Conservation (phyloP, 2,888 invertebrate genomes). For the Pristionchus fissidentatus region DNA sequence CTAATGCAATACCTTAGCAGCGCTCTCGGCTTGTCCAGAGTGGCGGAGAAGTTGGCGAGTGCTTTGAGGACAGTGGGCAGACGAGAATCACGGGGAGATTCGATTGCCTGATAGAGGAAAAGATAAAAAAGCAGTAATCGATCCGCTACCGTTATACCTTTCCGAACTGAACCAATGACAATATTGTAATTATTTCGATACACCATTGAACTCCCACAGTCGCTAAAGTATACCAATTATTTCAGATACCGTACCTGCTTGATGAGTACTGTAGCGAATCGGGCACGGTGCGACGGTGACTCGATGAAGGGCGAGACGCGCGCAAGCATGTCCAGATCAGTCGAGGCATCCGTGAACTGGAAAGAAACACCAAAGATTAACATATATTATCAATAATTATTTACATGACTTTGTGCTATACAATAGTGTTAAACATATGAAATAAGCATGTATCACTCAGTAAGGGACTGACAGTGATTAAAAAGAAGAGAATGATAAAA, state of each 20-base stretch:
- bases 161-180: not conserved
- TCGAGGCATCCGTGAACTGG: constrained; percentile 36
- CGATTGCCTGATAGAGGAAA: constrained; percentile 30
- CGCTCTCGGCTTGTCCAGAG: constrained; percentile 30
- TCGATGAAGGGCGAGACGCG: constrained; percentile 44
- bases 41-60: constrained; percentile 44
- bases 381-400: not conserved
- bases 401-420: no score
- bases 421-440: no score
- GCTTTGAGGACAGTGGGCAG: constrained; percentile 44
- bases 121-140: not conserved
- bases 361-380: not conserved
- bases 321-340: constrained; percentile 30
- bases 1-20: not conserved
- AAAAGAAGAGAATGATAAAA: not conserved
- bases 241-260: constrained; percentile 20
- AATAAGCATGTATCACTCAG: no score
- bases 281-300: constrained; percentile 11
- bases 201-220: not conserved
- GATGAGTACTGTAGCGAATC: constrained; percentile 41
- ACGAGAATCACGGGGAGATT: constrained; percentile 36
- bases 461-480: no score
- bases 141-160: constrained; percentile 36
- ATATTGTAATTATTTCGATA: not conserved
- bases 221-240: not conserved